Evolutionary conservation across 2,797 vertebrate genomes (phyloP), one percentile per base, ranked within the genome.

Genomic region (Amblyopsis hoosieri): DNA sequence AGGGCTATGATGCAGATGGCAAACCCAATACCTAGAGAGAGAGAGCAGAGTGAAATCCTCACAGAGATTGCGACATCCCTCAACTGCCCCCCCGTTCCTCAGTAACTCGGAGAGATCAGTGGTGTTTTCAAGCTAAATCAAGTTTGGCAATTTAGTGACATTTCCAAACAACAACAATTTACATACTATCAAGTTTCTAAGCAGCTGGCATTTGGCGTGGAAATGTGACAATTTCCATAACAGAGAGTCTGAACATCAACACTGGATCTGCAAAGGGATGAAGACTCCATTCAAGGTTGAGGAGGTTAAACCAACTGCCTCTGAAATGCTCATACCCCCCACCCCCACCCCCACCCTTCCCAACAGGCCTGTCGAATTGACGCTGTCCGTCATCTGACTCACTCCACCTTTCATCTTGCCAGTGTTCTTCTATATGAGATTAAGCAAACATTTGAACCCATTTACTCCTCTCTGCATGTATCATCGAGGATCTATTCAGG

Each of bases 1-100:
- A 99, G 94, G 51, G 95, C 94, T 47, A 99, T 96, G 79, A 99
- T 91, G 89, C 97, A 99, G 91, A 99, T 99, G 88, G 98, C 94
- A 45, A 94, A 98, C 65, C 98, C 98, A 11, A 99, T 98, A 53
- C 98, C 97, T 99, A 78, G 6, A 49, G 11, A 58, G 13, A 29
- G 0, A 33, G 2, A 23, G 33, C 9, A 61, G 7, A 47, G 4
- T 57, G 47, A 1, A 2, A 12, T 10, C 12, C 23, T 23, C 19
- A 12, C 15, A 4, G 54, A 14, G 31, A 72, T 46, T 64, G 0
- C 14, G 53, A 64, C 59, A 67, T 12, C 51, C 29, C 58, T 67
- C 66, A 54, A 1, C 67, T 33, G 13, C 33, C 72, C 48, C 12
- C 56, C 14, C 8, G 0, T 57, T 17, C 5, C 60, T 58, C 64